phyloP scores from a whole-genome alignment of 2,888 invertebrate genomes.

The Holacanthella duospinosa region DNA sequence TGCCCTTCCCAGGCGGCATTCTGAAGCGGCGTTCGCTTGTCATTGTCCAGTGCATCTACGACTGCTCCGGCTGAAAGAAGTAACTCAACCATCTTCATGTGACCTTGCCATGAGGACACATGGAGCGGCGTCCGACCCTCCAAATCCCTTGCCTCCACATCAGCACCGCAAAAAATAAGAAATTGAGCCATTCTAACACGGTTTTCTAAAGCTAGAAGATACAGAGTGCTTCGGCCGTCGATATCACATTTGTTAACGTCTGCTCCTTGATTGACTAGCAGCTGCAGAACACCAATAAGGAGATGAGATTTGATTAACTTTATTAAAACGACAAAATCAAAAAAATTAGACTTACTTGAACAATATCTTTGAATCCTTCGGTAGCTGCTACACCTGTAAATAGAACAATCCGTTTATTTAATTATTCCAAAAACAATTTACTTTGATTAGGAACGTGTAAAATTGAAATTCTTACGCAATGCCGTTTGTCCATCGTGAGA shows the following conservation, averaged over 20 bases:
- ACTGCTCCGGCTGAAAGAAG: conserved; percentile 72
- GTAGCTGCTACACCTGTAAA: conserved; percentile 54
- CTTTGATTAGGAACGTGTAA: not conserved
- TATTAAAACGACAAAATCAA: too few relatives aligned
- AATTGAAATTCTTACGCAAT: conserved; percentile 47
- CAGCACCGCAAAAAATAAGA: conserved; percentile 63
- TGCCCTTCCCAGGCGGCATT: conserved; percentile 93
- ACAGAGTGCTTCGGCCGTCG: conserved; percentile 81
- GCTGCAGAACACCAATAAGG: conserved; percentile 40
- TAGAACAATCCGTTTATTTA: conserved; percentile 67
- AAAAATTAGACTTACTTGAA: conserved; percentile 26
- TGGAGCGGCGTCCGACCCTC: conserved; percentile 86
- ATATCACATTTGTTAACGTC: conserved; percentile 83
- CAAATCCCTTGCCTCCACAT: conserved; percentile 75
- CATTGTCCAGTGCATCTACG: conserved; percentile 78
- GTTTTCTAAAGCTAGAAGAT: conserved; percentile 81
- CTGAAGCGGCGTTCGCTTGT: conserved; percentile 79
- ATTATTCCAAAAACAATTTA: not conserved
- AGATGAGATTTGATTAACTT: too few relatives aligned
- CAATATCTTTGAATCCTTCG: conserved; percentile 60
- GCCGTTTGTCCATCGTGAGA: conserved; percentile 87
- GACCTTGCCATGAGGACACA: conserved; percentile 88
- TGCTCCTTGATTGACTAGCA: conserved; percentile 60
- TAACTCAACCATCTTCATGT: conserved; percentile 80
- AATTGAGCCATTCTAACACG: conserved; percentile 71